Evolutionary conservation across 2,113 vertebrate genomes (phyloP), one percentile per base, ranked within the genome.

Genomic region (Thamnaconus septentrionalis): DNA sequence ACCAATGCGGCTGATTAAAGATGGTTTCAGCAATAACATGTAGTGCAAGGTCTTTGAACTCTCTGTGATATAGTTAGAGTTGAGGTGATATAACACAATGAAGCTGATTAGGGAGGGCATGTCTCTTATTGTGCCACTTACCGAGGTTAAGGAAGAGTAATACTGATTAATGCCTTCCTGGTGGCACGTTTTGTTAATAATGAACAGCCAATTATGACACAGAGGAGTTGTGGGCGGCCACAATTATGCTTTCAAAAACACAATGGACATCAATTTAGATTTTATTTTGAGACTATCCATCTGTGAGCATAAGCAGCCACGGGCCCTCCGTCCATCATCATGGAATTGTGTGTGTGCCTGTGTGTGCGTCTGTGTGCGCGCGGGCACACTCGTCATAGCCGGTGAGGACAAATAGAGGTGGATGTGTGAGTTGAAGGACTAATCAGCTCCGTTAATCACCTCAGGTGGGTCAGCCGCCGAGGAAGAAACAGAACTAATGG

Each of bases 81-180:
- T 6, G 81, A 85, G 84, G 84, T 86, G 82, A 87, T 85, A 70
- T 59, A 83, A 84, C 84, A 89, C 83, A 87, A 87, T 85, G 84
- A 81, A 56, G 75, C 78, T 87, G 89, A 88, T 90, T 88, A 87
- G 77, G 78, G 71, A 81, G 87, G 83, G 82, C 87, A 82, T 70
- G 89, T 82, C 81, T 87, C 75, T 85, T 85, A 86, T 89, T 89
- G 86, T 85, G 83, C 66, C 85, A 81, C 73, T 85, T 85, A 81
- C 80, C 53, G 81, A 78, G 89, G 86, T 87, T 89, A 84, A 87
- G 73, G 79, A 65, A 70, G 75, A 79, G 78, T 86, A 81, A 88
- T 86, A 67, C 74, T 80, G 80, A 87, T 87, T 82, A 86, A 90
- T 85, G 76, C 42, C 10, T 69, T 73, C 77, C 63, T 73, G 79